Conservation (phyloP, 2,113 vertebrate species). For the Amphilophus citrinellus region DNA sequence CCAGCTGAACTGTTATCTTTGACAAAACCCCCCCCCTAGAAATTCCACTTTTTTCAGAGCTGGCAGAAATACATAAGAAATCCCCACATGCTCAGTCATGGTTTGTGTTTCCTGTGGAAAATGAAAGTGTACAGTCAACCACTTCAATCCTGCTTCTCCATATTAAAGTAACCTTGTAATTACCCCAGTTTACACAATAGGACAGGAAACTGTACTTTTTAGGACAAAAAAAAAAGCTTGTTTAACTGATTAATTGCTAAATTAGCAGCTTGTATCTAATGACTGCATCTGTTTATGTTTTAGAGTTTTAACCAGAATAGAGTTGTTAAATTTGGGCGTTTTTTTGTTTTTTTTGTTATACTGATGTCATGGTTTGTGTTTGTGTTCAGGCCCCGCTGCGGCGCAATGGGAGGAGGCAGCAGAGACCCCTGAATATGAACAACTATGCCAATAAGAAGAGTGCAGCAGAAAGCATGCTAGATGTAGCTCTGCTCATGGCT, state of each 20-base stretch:
- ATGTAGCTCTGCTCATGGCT: slow-evolving; percentile 96
- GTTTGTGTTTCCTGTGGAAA: not conserved
- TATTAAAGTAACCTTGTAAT: not conserved
- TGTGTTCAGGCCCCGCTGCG: slow-evolving; percentile 44
- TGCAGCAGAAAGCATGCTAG: slow-evolving; percentile 96
- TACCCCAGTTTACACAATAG: not conserved
- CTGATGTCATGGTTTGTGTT: slow-evolving; percentile 43
- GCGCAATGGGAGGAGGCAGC: slow-evolving; percentile 28
- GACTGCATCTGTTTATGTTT: not conserved
- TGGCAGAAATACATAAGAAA: not conserved
- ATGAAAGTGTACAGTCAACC: not conserved
- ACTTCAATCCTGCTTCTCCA: not conserved
- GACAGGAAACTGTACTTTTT: not conserved
- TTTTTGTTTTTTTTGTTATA: not conserved
- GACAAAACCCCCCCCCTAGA: not conserved
- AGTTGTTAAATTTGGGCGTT: not conserved
- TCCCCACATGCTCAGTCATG: not conserved
- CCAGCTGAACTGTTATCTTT: not conserved
- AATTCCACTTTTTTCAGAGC: not conserved
- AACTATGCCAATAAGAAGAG: slow-evolving; percentile 98
- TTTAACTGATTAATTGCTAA: not conserved
- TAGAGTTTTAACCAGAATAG: not conserved
- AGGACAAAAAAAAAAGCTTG: not conserved
- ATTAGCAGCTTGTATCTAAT: not conserved
- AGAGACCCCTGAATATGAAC: slow-evolving; percentile 89